Percentiles rank a stretch among this genome's conserved stretches.
These are phyloP conservation scores for Plectropomus leopardus DNA, from an alignment of 2,113 vertebrate genomes.

Conservation along the genomic window DNA sequence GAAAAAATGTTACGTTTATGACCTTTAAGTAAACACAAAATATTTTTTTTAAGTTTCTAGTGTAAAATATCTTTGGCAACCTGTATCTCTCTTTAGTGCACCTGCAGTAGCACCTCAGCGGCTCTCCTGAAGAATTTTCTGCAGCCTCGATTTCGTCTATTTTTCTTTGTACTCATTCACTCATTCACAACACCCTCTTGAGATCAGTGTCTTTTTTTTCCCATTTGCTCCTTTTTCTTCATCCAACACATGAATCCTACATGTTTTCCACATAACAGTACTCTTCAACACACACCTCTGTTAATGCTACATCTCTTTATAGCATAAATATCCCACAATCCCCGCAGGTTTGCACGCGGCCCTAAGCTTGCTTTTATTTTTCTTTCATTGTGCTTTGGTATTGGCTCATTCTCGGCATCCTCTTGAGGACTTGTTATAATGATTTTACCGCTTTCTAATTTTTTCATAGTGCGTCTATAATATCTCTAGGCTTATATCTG, in stretches of 20 bases:
- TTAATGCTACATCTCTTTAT: slow-evolving; percentile 32
- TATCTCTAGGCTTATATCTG: slow-evolving; percentile 51
- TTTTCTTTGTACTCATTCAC: slow-evolving; percentile 17
- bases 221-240: slow-evolving; percentile 14
- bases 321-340: slow-evolving; percentile 51
- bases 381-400: slow-evolving; percentile 35
- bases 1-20: too few species aligned
- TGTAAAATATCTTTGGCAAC: not conserved
- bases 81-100: not conserved
- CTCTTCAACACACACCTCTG: not conserved
- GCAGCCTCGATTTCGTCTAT: slow-evolving; percentile 2
- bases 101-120: slow-evolving; percentile 7
- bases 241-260: slow-evolving; percentile 20
- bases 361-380: slow-evolving; percentile 44
- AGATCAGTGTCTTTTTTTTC: slow-evolving; percentile 37
- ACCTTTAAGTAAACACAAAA: slow-evolving; percentile 9
- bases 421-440: slow-evolving; percentile 62
- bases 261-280: slow-evolving; percentile 1
- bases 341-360: slow-evolving; percentile 31
- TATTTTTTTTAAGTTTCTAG: not conserved
- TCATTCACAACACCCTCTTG: slow-evolving; percentile 36
- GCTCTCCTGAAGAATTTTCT: slow-evolving; percentile 18
- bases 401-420: slow-evolving; percentile 37
- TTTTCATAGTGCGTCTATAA: slow-evolving; percentile 35
- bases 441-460: slow-evolving; percentile 51